phyloP scores from a whole-genome alignment of 2,888 invertebrate genomes.

The Andrena fulva region DNA sequence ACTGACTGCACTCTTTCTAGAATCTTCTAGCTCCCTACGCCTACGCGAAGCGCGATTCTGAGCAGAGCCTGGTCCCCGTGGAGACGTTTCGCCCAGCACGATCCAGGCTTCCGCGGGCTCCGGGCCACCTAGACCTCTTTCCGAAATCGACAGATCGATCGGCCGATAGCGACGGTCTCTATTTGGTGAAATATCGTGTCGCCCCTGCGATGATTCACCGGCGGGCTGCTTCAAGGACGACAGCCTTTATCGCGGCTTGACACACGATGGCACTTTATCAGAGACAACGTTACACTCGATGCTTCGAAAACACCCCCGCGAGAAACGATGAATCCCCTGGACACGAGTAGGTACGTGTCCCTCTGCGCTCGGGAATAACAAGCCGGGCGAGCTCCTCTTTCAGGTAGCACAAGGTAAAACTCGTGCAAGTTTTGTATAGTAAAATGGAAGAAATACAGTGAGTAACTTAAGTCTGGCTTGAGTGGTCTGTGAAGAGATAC shows the following conservation, averaged over 20 bases:
- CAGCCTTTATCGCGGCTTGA: constrained; percentile 62
- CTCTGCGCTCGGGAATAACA: neutral
- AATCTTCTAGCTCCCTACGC: constrained; percentile 8
- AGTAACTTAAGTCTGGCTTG: too few relatives aligned
- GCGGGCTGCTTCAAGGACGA: constrained; percentile 59
- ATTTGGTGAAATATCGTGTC: constrained; percentile 18
- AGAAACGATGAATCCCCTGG: constrained; percentile 43
- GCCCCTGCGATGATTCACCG: constrained; percentile 64
- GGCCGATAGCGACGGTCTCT: constrained; percentile 18
- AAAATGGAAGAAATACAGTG: too few relatives aligned
- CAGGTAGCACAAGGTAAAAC: neutral
- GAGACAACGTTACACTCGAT: constrained; percentile 15
- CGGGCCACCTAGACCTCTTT: neutral
- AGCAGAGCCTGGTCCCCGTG: neutral
- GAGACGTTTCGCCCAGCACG: neutral
- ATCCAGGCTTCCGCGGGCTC: neutral
- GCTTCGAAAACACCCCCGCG: constrained; percentile 37
- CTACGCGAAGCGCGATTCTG: neutral
- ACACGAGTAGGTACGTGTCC: constrained; percentile 2
- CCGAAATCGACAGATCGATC: constrained; percentile 39
- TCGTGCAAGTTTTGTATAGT: too few relatives aligned
- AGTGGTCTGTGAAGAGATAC: too few relatives aligned
- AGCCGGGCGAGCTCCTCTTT: neutral
- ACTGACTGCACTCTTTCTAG: constrained; percentile 44
- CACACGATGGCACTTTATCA: constrained; percentile 56